Evolutionary conservation across 1,140 invertebrate species (phyloP).

Genomic region (Parapsyche elsis): DNA sequence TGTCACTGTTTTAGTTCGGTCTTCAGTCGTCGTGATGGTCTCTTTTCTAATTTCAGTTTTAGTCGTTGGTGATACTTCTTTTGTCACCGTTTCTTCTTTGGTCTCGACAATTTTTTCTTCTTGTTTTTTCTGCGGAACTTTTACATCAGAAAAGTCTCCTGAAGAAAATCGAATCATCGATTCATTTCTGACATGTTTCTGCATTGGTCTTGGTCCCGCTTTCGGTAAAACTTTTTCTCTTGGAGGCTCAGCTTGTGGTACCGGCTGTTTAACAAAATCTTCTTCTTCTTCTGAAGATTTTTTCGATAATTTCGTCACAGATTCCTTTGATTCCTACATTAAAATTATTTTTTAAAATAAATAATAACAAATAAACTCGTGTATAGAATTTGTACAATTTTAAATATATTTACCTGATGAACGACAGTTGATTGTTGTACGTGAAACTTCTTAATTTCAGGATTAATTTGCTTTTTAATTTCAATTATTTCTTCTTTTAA

Average conservation of each 20-base stretch:
- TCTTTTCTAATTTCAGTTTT: constrained; percentile 53
- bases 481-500: constrained; percentile 75
- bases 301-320: constrained; percentile 46
- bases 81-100: constrained; percentile 58
- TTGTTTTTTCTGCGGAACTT: constrained; percentile 65
- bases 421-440: constrained; percentile 53
- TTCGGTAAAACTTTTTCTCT: constrained; percentile 60
- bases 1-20: constrained; percentile 46
- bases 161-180: constrained; percentile 67
- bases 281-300: constrained; percentile 52
- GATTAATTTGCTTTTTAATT: constrained; percentile 74
- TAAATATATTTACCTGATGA: constrained; percentile 34
- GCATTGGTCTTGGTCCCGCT: constrained; percentile 66
- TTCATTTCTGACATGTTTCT: constrained; percentile 67
- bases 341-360: constrained; percentile 16
- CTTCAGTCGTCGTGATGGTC: constrained; percentile 42
- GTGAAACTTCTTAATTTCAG: constrained; percentile 67
- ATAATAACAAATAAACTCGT: constrained; percentile 23
- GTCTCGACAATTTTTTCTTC: constrained; percentile 61
- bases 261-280: constrained; percentile 42
- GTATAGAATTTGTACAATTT: not conserved
- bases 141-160: constrained; percentile 67
- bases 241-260: constrained; percentile 39
- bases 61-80: constrained; percentile 30
- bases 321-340: constrained; percentile 33